Percentiles rank a stretch among this genome's conserved stretches.
phyloP scores from a whole-genome alignment of 2,113 vertebrate species.

The Felis chaus region DNA sequence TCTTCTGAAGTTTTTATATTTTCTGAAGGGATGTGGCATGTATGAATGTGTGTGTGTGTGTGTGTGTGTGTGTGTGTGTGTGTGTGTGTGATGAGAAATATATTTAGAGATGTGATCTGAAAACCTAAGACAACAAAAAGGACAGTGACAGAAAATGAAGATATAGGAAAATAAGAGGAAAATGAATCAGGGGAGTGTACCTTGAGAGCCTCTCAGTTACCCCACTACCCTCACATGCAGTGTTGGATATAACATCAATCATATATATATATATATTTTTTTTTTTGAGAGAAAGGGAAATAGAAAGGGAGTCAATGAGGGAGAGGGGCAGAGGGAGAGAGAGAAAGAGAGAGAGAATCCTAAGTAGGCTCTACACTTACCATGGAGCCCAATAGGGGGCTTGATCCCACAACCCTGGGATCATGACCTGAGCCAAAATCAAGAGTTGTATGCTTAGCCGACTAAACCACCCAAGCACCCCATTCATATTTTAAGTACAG shows the following conservation, averaged over 20 bases:
- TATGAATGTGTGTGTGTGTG: not conserved
- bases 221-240: too few species aligned
- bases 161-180: not conserved
- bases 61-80: not conserved
- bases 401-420: too few species aligned
- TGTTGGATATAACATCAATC: not conserved
- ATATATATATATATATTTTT: too few species aligned
- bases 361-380: too few species aligned
- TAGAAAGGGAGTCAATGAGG: too few species aligned
- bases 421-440: too few species aligned
- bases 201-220: not conserved
- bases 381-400: too few species aligned
- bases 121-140: not conserved
- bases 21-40: not conserved
- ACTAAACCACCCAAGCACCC: too few species aligned
- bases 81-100: not conserved
- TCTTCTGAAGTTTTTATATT: not conserved
- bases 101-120: not conserved
- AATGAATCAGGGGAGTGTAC: not conserved
- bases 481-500: not conserved
- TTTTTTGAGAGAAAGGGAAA: too few species aligned
- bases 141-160: not conserved
- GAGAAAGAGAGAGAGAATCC: too few species aligned
- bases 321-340: too few species aligned
- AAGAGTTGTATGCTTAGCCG: too few species aligned